A percentile compares a stretch with the other conserved stretches of the same genome.
Evolutionary conservation across 1,140 invertebrate genomes (phyloP).

Genomic region (Mercenaria mercenaria): DNA sequence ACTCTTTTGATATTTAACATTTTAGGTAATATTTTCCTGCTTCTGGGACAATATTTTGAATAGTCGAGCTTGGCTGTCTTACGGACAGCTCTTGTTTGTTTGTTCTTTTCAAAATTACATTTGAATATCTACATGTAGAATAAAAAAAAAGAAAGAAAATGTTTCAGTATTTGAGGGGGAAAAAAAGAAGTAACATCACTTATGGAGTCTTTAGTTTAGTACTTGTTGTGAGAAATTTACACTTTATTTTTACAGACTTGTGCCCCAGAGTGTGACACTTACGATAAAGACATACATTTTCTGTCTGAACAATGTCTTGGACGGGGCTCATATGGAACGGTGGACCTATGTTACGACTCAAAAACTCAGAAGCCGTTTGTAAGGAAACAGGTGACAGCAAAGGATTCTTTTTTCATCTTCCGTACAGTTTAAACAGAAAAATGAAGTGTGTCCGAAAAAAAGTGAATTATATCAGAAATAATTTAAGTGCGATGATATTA

Average conservation of each 20-base stretch:
- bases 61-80: no score
- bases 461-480: no score
- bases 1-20: no score
- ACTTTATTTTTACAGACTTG: conserved; percentile 5
- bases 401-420: not conserved
- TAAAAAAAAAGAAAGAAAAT: no score
- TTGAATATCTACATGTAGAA: no score
- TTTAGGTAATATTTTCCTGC: no score
- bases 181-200: not conserved
- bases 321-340: conserved; percentile 17
- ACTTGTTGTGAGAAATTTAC: not conserved
- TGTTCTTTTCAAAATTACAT: no score
- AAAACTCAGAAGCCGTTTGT: conserved; percentile 19
- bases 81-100: no score
- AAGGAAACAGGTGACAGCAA: conserved; percentile 11
- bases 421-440: not conserved
- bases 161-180: not conserved
- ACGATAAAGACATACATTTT: not conserved
- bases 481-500: no score
- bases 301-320: not conserved
- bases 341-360: conserved; percentile 25
- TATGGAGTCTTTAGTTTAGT: not conserved
- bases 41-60: no score
- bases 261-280: not conserved
- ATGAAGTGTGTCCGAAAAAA: no score